phyloP scores from a whole-genome alignment of 2,797 vertebrate species.

The Microchirus variegatus region DNA sequence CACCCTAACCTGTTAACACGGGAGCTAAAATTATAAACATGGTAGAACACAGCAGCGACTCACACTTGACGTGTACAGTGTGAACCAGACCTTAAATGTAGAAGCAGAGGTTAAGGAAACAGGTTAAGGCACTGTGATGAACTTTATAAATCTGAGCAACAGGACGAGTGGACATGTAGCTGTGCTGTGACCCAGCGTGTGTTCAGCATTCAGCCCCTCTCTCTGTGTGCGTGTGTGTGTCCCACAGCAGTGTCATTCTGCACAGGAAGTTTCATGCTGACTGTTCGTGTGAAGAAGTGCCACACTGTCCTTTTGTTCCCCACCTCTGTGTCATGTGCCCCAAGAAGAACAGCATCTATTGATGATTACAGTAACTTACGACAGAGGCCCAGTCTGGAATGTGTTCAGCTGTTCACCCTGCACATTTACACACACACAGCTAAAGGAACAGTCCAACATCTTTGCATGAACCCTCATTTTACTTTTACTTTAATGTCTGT shows the following conservation, averaged over 20 bases:
- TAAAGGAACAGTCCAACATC: conserved; percentile 19
- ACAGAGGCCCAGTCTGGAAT: conserved; percentile 10
- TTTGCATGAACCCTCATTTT: not conserved
- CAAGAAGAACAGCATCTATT: conserved; percentile 51
- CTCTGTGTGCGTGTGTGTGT: not conserved
- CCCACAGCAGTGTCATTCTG: not conserved
- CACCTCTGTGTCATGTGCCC: conserved; percentile 19
- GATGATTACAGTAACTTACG: conserved; percentile 54
- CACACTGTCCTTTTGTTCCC: conserved; percentile 34
- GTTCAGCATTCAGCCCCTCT: too few species aligned
- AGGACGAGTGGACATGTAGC: not conserved
- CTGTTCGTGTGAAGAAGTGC: not conserved
- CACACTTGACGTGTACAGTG: too few species aligned
- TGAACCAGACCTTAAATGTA: not conserved
- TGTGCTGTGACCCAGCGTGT: conserved; percentile 4
- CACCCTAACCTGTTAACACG: too few species aligned
- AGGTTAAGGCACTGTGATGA: conserved; percentile 77
- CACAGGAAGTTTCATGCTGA: not conserved
- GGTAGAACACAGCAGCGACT: too few species aligned
- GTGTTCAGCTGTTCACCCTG: conserved; percentile 21
- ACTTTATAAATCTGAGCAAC: conserved; percentile 65
- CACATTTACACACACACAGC: conserved; percentile 33
- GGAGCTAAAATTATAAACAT: too few species aligned
- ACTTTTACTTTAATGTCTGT: not conserved
- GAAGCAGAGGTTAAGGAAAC: conserved; percentile 35